phyloP scores from a whole-genome alignment of 2,113 vertebrate genomes.

The Campylomormyrus tamandua region DNA sequence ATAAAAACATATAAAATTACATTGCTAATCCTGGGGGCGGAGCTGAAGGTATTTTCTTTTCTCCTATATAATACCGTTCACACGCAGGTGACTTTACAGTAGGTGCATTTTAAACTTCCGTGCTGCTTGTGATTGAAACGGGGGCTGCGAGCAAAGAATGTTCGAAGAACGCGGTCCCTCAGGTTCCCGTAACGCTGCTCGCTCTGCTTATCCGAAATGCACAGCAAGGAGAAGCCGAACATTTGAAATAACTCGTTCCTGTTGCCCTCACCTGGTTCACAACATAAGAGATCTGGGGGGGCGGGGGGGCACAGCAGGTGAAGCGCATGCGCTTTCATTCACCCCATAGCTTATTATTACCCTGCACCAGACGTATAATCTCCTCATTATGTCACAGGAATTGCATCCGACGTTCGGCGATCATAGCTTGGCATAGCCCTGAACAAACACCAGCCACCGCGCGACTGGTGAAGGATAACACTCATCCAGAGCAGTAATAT shows the following conservation, averaged over 20 bases:
- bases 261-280: background rate
- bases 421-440: background rate
- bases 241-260: background rate
- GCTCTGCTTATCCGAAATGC: background rate
- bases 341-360: background rate
- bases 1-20: background rate
- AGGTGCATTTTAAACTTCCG: background rate
- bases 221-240: background rate
- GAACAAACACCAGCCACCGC: background rate
- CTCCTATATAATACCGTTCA: background rate
- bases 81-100: background rate
- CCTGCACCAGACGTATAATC: background rate
- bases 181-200: background rate
- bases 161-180: background rate
- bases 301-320: background rate
- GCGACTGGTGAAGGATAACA: background rate
- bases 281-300: background rate
- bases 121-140: background rate
- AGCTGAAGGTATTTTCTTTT: background rate
- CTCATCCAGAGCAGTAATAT: background rate
- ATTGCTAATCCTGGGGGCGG: background rate
- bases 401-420: background rate
- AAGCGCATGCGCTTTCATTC: background rate
- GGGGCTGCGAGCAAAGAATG: background rate
- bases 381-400: background rate